Base-by-base conservation (phyloP, 2,888 invertebrate species). In the Torymus aiolomorphi region DNA sequence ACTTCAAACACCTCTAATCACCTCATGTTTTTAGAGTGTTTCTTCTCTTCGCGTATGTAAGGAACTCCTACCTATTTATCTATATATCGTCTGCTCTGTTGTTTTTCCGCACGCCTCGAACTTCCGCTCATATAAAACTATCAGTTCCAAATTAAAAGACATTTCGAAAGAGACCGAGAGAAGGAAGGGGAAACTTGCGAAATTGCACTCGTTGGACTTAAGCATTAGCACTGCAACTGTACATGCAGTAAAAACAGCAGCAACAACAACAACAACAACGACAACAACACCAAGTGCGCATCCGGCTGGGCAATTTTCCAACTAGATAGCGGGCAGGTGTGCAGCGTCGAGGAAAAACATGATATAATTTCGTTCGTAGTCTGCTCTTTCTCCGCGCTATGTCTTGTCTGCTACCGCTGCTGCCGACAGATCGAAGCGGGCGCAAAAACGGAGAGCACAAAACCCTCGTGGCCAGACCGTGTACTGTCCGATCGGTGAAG, bases 241-340 rank as follows among this genome's bases (percentile, higher is more conserved):
- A 52, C 3, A 52, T 66, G 52, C 20, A 66, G 16, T 52, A 52
- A 51, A 5, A 66, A 51, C 18, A 49, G 49, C 12, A 24, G 24
- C 3, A 24, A 3, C 3, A 24, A 3, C 3, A 24, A 51, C 51
- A 66, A 66, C 51, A 49, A 66, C n/a, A 24, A 24, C 24, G 3
- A 24, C 24, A 24, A 66, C 51, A 66, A 66, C 51, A 49, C 49
- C n/a, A 24, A 24, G 24, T 24, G 24, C 2, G 3, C 65, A 10
- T 10, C 13, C 20, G 31, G 51, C n/a, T 16, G 57, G 69, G 71
- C 71, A 72, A 72, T 72, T 72, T 72, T 72, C 61, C 71, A 72
- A 62, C 71, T 62, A 72, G 71, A 72, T 14, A 51, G 10, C 49
- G 18, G 1, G 16, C n/a, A 12, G 13, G 24, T n/a, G 16, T 63